A percentile compares a stretch with the other conserved stretches of the same genome.
phyloP scores from a whole-genome alignment of 53 echinoderm and acorn worm species.

The Apostichopus leukothele region DNA sequence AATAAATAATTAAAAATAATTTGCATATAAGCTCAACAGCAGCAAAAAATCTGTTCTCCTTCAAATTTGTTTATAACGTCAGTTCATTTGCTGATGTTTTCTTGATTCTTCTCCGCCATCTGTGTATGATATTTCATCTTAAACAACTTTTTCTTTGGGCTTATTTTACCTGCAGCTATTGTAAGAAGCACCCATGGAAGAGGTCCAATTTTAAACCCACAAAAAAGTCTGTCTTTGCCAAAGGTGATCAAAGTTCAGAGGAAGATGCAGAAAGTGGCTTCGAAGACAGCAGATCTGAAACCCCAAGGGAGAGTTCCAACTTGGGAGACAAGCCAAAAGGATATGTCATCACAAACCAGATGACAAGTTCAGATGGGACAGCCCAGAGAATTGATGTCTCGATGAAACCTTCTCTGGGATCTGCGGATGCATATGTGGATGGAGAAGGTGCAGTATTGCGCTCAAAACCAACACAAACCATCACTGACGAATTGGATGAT shows the following conservation, averaged over 20 bases:
- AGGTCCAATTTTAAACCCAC: slow-evolving; percentile 69
- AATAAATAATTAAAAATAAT: no score
- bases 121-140: no score
- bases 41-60: no score
- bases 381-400: not conserved
- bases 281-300: not conserved
- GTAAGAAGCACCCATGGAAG: slow-evolving; percentile 76
- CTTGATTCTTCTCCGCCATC: no score
- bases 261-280: slow-evolving; percentile 29
- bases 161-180: slow-evolving; percentile 48
- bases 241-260: slow-evolving; percentile 33
- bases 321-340: slow-evolving; percentile 42
- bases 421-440: no score
- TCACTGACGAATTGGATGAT: not conserved
- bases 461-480: not conserved
- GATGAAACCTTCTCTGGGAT: no score
- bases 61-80: no score
- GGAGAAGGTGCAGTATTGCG: not conserved
- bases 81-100: no score
- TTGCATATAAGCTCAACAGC: no score
- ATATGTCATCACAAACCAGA: not conserved
- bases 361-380: not conserved
- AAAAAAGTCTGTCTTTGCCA: slow-evolving; percentile 78
- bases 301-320: not conserved
- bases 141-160: no score